Percentiles rank a stretch among this genome's conserved stretches.
Evolutionary conservation across 1,140 invertebrate genomes (phyloP).

Genomic region (Triops cancriformis): DNA sequence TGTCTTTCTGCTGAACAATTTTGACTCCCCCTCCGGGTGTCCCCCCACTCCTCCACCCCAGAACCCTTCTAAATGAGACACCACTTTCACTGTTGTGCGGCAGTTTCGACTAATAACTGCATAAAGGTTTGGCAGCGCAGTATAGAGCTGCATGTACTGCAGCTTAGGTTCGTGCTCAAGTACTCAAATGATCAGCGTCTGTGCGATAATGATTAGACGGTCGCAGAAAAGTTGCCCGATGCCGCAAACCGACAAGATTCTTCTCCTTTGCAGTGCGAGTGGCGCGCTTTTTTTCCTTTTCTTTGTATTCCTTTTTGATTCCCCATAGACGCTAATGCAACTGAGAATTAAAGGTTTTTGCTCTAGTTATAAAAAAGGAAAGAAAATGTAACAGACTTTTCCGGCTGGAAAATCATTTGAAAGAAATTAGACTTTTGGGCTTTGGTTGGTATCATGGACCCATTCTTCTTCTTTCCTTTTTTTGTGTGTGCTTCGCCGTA

Average conservation of each 20-base stretch:
- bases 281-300: background rate
- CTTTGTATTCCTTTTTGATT: background rate
- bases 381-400: background rate
- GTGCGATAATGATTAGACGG: background rate
- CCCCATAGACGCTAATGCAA: background rate
- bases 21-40: background rate
- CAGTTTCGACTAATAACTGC: background rate
- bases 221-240: background rate
- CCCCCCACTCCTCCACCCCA: background rate
- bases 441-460: conserved; percentile 4
- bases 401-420: background rate
- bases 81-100: background rate
- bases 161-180: conserved; percentile 5
- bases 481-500: background rate
- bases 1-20: background rate
- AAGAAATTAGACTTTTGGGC: background rate
- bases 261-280: background rate
- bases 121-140: background rate
- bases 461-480: background rate
- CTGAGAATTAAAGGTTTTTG: background rate
- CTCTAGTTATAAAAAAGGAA: no score
- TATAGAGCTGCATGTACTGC: background rate
- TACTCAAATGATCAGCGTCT: background rate
- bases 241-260: background rate
- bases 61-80: background rate